Base-by-base conservation (phyloP, 92 coral and sea anemone genomes). In the Palythoa grandis region DNA sequence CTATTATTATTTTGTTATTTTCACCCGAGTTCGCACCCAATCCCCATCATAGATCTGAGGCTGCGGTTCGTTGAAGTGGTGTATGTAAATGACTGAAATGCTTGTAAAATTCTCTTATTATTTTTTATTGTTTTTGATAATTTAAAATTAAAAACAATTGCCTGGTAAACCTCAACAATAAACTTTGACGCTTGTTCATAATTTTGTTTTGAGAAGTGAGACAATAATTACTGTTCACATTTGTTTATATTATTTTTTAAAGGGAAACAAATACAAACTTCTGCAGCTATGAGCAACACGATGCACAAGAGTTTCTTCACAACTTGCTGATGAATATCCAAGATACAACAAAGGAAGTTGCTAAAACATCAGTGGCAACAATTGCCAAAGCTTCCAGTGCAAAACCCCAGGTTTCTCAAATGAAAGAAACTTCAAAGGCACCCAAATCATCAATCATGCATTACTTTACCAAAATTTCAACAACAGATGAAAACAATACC, bases 271-370 rank as follows among this genome's bases (percentile, higher is more conserved):
- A 95, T 67, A 93, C 99, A 65, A 69, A 89, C 74, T 97, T 97
- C 89, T 90, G 93, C 78, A 92, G 91, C 90, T 90, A 92, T 71
- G 93, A 91, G 39, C 99, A 97, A 54, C 99, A 97, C 78, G 99
- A 97, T 86, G 96, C 99, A 22, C 99, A 97, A 77, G 99, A 97
- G 77, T 97, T 97, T 75, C 93, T 97, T 19, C 89, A 98, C 66
- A 91, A 92, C 56, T 89, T 97, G 77, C 90, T 91, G 77, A 93
- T 87, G 83, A 91, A 82, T 52, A 90, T 92, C 17, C 95, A 93
- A 83, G 99, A 90, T 71, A 84, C 90, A 25, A 91, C 88, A 58
- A 90, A 78, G 70, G 92, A 88, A 57, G 80, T 77, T 56, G 66
- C 78, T 69, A 91, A 89, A 90, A 90, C 20, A 52, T 72, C 58